Evolutionary conservation across 2,113 vertebrate genomes (phyloP).

Genomic region (Haemorhous mexicanus): DNA sequence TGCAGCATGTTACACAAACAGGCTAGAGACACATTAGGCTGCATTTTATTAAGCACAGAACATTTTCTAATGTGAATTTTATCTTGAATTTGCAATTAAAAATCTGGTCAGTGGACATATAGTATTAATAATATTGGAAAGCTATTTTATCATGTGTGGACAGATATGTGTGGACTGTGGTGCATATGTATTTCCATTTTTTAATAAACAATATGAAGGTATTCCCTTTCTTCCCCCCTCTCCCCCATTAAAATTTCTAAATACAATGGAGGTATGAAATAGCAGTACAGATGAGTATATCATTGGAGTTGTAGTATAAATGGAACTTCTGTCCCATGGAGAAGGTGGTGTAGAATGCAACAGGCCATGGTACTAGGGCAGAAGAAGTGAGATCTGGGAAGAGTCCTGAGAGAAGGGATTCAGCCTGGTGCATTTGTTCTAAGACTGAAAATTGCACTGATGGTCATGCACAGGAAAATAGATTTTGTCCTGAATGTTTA

Average conservation of each 20-base stretch:
- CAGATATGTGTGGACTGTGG: not conserved
- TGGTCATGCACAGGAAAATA: not conserved
- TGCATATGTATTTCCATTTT: not conserved
- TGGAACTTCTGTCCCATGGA: not conserved
- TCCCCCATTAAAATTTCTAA: not conserved
- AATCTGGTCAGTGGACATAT: not conserved
- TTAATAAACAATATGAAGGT: not conserved
- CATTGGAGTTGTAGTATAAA: not conserved
- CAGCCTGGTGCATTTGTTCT: not conserved
- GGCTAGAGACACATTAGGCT: not conserved
- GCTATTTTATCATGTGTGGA: not conserved
- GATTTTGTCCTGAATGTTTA: not conserved
- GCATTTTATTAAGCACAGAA: not conserved
- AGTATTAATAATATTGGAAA: not conserved
- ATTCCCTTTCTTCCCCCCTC: not conserved
- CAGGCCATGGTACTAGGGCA: not conserved
- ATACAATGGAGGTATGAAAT: not conserved
- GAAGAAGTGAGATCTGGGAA: not conserved
- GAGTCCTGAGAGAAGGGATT: not conserved
- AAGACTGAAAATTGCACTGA: not conserved
- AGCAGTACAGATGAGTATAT: not conserved
- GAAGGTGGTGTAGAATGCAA: not conserved
- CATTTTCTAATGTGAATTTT: not conserved
- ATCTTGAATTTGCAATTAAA: not conserved
- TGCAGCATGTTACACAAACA: not conserved